Percentiles rank a stretch among this genome's conserved stretches.
phyloP scores from a whole-genome alignment of 2,797 vertebrate genomes.

The Pagetopsis macropterus region DNA sequence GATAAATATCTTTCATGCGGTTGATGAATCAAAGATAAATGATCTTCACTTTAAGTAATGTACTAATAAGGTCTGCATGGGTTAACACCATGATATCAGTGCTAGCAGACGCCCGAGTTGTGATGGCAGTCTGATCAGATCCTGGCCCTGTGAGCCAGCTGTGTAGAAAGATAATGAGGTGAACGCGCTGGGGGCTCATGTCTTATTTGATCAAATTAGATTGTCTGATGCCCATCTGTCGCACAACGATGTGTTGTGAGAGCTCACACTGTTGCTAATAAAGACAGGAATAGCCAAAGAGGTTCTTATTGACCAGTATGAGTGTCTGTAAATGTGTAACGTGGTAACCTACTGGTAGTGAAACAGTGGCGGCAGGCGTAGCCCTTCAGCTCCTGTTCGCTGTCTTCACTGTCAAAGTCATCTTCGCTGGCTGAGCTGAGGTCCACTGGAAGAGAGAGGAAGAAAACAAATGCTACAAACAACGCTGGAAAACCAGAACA shows the following conservation, averaged over 20 bases:
- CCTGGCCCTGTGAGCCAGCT: constrained; percentile 71
- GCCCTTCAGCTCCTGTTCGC: constrained; percentile 98
- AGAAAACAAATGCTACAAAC: constrained; percentile 30
- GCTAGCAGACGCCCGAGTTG: constrained; percentile 57
- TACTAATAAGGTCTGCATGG: constrained; percentile 26
- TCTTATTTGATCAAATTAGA: constrained; percentile 83
- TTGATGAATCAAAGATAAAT: constrained; percentile 1
- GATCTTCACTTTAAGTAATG: constrained; percentile 27
- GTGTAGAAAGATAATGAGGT: constrained; percentile 81
- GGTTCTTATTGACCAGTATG: constrained; percentile 20
- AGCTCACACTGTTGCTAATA: constrained; percentile 56
- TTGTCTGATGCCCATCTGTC: constrained; percentile 83
- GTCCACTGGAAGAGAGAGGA: constrained; percentile 87
- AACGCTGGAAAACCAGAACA: not conserved
- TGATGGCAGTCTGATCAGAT: constrained; percentile 72
- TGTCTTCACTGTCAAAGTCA: constrained; percentile 99
- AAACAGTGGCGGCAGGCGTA: constrained; percentile 99
- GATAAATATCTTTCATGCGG: not conserved
- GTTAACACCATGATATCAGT: constrained; percentile 41
- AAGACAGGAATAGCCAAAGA: constrained; percentile 56
- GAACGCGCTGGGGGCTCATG: constrained; percentile 73
- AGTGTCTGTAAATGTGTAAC: constrained; percentile 17
- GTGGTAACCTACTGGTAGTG: constrained; percentile 91
- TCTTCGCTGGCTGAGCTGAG: constrained; percentile 99
- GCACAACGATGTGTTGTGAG: constrained; percentile 56